A percentile compares a stretch with the other conserved stretches of the same genome.
phyloP scores from a whole-genome alignment of 1,140 invertebrate genomes.

The Brachionus sp. region DNA sequence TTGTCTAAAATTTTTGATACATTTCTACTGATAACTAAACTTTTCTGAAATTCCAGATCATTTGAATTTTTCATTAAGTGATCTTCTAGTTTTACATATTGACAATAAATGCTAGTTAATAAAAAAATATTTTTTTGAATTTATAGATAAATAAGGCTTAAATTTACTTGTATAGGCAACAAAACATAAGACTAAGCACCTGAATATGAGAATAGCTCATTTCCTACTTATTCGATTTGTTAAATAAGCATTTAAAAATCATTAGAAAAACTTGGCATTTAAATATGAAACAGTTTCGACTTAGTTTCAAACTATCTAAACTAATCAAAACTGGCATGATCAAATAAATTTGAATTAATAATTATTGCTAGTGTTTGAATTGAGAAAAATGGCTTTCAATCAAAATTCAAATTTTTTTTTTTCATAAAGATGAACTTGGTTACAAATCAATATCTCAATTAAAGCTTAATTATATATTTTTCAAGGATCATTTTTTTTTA shows the following conservation, averaged over 20 bases:
- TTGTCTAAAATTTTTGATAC: constrained; percentile 48
- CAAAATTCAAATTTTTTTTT: not conserved
- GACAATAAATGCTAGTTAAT: not conserved
- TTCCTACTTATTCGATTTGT: not conserved
- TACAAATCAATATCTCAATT: not conserved
- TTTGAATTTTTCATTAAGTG: not conserved
- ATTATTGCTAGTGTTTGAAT: not conserved
- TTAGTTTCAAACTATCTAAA: not conserved
- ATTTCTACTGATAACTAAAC: constrained; percentile 47
- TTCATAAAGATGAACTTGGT: not conserved
- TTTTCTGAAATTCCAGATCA: not conserved
- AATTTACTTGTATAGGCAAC: not conserved
- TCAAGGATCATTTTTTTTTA: not conserved
- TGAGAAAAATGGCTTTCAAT: not conserved
- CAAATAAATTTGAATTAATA: not conserved
- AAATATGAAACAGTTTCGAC: not conserved
- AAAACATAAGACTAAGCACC: not conserved
- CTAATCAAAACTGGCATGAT: not conserved
- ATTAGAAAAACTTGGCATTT: not conserved
- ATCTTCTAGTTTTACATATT: not conserved
- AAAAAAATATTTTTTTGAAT: not conserved
- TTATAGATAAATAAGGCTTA: not conserved
- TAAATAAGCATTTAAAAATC: not conserved
- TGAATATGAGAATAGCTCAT: not conserved
- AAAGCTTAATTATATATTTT: not conserved